Base-by-base conservation (phyloP, 2,888 invertebrate species). In the Acronicta psi region DNA sequence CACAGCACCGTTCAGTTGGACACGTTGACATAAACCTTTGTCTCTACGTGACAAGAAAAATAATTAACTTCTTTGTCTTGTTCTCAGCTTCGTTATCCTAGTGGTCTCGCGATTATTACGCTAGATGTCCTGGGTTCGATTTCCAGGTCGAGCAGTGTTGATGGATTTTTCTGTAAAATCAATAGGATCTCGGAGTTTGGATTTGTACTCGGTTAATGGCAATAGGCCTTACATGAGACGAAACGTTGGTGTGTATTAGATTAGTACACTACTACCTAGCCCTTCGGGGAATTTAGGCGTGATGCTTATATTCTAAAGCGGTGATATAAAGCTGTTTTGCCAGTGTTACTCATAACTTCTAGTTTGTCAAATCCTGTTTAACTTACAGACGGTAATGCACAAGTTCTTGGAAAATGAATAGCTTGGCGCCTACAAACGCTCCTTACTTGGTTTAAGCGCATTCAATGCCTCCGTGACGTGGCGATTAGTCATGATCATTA, bases 401-500 rank as follows among this genome's bases (percentile, higher is more conserved):
- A 51, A 37, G 34, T 49, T 61, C 46, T 68, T 54, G 44, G 47
- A 56, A 53, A 17, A 40, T 49, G 25, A 59, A 40, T 60, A 52
- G 41, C 45, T 43, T 45, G 61, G 68, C 77, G 74, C 74, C 74
- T 72, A 75, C 78, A 63, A 47, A 38, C 59, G 42, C 49, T 51
- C 76, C 76, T 56, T 75, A 78, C 73, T 60, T 23, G 72, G 72
- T 17, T 20, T 43, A 69, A 67, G 69, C 60, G 46, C 47, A 59
- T 63, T 71, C 63, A 59, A 59, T 55, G 63, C 40, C 57, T 72
- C 40, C 47, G 42, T 69, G 73, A 66, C 59, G 67, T 59, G 66
- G 49, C 42, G 55, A 65, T 80, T 73, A 80, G 62, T 80, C 75
- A 80, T 66, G 61, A 59, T 41, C 50, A 65, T 64, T 68, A 62